phyloP scores from a whole-genome alignment of 2,797 vertebrate species.

The Manis pentadactyla region DNA sequence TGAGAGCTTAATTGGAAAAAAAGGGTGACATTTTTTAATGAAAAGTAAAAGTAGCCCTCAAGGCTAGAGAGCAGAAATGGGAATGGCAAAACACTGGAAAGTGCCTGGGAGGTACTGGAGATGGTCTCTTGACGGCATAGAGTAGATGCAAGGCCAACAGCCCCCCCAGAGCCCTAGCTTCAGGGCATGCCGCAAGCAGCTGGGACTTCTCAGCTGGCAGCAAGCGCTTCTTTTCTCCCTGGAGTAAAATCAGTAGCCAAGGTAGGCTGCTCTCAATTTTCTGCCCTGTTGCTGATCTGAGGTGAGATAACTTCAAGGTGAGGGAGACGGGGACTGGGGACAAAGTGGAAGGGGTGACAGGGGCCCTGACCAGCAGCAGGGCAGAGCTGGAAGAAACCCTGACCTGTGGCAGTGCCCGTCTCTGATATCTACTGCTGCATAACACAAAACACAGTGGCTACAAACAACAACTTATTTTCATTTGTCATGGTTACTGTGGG shows the following conservation, averaged over 20 bases:
- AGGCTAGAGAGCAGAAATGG: constrained; percentile 68
- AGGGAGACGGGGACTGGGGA: neutral
- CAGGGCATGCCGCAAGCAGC: constrained; percentile 52
- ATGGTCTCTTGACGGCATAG: neutral
- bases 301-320: neutral
- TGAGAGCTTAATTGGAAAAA: constrained; percentile 68
- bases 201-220: constrained; percentile 49
- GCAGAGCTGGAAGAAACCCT: neutral
- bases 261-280: constrained; percentile 50
- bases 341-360: neutral
- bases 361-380: neutral
- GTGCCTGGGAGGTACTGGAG: constrained; percentile 33
- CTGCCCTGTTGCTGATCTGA: constrained; percentile 3
- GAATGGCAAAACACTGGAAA: constrained; percentile 56
- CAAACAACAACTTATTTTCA: neutral
- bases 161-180: constrained; percentile 5
- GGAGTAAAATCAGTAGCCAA: constrained; percentile 61
- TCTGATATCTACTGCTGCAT: neutral
- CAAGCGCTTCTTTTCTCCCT: constrained; percentile 55
- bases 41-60: constrained; percentile 54
- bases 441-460: neutral
- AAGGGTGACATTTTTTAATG: constrained; percentile 36
- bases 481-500: neutral
- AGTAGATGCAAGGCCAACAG: constrained; percentile 22
- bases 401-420: rapidly evolving